Evolutionary conservation across 2,888 invertebrate genomes (phyloP).

Genomic region (Trissoscelio sp.): DNA sequence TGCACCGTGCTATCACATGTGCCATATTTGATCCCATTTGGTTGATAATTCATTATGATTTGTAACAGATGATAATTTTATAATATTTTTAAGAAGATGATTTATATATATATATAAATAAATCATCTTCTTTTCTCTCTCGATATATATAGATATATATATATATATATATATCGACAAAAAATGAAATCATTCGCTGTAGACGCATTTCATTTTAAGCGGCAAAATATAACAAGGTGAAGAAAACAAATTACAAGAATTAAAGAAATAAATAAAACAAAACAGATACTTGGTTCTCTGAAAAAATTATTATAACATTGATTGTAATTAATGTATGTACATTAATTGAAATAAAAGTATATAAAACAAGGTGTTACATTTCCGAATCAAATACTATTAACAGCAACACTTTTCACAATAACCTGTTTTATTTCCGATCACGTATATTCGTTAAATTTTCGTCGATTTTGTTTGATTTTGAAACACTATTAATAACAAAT

Average conservation of each 20-base stretch:
- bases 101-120: conserved; percentile 16
- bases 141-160: too few relatives aligned
- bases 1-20: conserved; percentile 66
- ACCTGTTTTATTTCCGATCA: conserved; percentile 42
- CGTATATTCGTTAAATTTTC: conserved; percentile 2
- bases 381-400: conserved; percentile 44
- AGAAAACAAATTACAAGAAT: neutral
- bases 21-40: conserved; percentile 53
- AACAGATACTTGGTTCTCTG: conserved; percentile 20
- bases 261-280: neutral
- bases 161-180: too few relatives aligned
- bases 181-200: conserved; percentile 44
- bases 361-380: conserved; percentile 64
- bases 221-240: neutral
- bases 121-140: too few relatives aligned
- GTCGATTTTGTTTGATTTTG: conserved; percentile 8
- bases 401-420: conserved; percentile 56
- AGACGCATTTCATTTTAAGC: conserved; percentile 42
- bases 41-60: conserved; percentile 28
- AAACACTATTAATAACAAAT: conserved; percentile 23
- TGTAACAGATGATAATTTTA: conserved; percentile 41
- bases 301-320: conserved; percentile 52
- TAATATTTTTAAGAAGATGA: conserved; percentile 39
- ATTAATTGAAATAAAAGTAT: conserved; percentile 68
- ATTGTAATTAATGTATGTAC: conserved; percentile 66